phyloP scores from a whole-genome alignment of 2,113 vertebrate genomes.

The Shinisaurus crocodilurus region DNA sequence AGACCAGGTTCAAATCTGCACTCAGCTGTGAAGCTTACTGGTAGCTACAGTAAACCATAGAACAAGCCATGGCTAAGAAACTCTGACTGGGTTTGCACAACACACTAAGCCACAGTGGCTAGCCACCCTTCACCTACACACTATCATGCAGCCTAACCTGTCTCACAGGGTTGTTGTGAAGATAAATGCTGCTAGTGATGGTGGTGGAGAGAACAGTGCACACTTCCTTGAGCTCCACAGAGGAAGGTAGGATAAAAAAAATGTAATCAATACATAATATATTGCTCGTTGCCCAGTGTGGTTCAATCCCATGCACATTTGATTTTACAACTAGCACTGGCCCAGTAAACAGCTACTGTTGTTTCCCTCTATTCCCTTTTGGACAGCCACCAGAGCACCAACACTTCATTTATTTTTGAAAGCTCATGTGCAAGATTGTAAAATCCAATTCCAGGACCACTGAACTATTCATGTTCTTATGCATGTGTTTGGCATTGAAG shows the following conservation, averaged over 20 bases:
- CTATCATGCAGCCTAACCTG: not conserved
- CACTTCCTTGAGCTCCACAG: not conserved
- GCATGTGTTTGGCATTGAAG: not conserved
- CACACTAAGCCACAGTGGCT: no score
- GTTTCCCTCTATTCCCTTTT: not conserved
- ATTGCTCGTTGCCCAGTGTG: not conserved
- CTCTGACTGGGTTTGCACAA: no score
- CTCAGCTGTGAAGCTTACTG: not conserved
- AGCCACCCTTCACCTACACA: not conserved
- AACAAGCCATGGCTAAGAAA: no score
- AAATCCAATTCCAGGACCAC: slow-evolving; percentile 3
- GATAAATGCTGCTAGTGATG: not conserved
- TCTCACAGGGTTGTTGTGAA: not conserved
- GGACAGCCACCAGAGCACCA: not conserved
- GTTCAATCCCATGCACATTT: not conserved
- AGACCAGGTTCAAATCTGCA: not conserved
- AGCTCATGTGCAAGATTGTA: not conserved
- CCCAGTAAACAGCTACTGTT: not conserved
- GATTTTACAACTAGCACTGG: not conserved
- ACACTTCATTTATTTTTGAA: not conserved
- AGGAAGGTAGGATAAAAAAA: not conserved
- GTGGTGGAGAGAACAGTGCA: no score
- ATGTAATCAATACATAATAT: not conserved
- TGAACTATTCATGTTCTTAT: slow-evolving; percentile 18
- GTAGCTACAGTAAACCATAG: no score